Conservation (phyloP, 2,113 vertebrate genomes). For the Aphyosemion australe region DNA sequence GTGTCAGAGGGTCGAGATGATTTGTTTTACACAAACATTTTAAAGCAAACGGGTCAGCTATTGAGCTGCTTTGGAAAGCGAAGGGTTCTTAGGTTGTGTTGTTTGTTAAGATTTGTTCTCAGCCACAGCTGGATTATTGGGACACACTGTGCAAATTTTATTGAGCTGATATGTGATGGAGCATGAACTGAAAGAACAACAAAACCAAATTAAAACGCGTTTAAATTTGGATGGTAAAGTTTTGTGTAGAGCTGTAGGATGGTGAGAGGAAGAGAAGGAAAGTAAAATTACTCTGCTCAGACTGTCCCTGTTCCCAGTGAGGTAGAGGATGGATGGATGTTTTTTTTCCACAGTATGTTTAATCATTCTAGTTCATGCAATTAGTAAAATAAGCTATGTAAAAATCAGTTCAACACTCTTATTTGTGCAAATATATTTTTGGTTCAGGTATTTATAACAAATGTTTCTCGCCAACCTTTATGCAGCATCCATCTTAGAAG, state of each 20-base stretch:
- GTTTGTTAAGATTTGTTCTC: not conserved
- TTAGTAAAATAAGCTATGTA: no score
- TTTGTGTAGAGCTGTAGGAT: not conserved
- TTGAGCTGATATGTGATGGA: no score
- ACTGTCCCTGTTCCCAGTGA: no score
- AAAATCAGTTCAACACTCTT: no score
- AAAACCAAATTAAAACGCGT: not conserved
- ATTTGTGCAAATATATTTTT: not conserved
- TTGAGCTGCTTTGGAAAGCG: not conserved
- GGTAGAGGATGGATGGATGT: not conserved
- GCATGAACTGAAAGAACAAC: not conserved
- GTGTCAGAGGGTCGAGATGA: conserved; percentile 4
- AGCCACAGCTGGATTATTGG: not conserved
- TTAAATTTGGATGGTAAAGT: not conserved
- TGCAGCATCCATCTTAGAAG: no score
- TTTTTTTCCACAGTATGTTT: not conserved
- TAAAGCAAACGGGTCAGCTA: conserved; percentile 4
- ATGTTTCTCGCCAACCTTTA: no score
- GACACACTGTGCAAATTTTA: not conserved
- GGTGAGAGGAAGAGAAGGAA: not conserved
- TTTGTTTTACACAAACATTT: conserved; percentile 4
- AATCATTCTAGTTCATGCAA: no score
- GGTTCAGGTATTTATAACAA: no score
- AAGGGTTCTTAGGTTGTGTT: not conserved
- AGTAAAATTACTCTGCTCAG: not conserved